Evolutionary conservation across 2,113 vertebrate genomes (phyloP).

Genomic region (Callocephalon fimbriatum): DNA sequence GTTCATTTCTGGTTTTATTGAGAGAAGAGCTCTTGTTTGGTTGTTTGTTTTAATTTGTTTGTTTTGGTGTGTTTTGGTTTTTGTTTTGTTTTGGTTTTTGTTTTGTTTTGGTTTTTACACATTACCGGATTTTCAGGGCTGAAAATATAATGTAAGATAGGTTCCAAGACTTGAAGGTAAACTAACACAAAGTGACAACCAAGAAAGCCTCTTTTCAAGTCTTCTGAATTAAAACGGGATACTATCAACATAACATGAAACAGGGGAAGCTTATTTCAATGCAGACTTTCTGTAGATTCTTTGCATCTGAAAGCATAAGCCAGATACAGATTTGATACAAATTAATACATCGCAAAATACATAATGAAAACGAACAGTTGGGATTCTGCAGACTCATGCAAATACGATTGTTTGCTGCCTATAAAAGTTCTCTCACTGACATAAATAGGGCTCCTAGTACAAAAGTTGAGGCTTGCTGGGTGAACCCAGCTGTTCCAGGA

Average conservation of each 20-base stretch:
- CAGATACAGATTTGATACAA: neutral
- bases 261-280: neutral
- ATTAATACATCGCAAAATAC: neutral
- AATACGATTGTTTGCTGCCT: neutral
- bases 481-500: neutral
- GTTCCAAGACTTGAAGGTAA: neutral
- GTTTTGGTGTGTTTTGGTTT: rapidly evolving
- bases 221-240: neutral
- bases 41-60: neutral
- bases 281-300: neutral
- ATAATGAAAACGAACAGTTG: neutral
- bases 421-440: neutral
- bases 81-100: neutral
- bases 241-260: neutral
- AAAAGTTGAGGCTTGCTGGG: neutral
- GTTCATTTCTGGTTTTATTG: neutral
- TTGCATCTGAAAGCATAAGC: neutral
- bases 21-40: neutral
- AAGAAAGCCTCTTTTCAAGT: neutral
- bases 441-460: neutral
- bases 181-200: neutral
- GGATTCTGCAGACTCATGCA: neutral
- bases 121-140: neutral
- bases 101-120: neutral
- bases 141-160: neutral